Conservation (phyloP, 2,113 vertebrate species). For the Sapayoa aenigma region DNA sequence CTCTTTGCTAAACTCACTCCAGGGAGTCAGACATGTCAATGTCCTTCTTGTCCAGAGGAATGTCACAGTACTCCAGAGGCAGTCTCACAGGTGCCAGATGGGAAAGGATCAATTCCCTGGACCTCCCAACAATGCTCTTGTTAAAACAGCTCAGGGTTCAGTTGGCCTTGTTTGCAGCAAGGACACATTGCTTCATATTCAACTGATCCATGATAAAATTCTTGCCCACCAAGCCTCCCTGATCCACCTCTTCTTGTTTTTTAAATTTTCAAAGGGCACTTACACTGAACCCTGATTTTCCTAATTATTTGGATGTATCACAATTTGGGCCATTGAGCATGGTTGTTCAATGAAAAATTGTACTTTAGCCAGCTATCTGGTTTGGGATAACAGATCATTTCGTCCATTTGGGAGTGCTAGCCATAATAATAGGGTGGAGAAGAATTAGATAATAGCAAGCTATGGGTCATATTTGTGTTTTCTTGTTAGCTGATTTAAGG, state of each 20-base stretch:
- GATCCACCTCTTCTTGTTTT: not conserved
- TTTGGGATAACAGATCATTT: not conserved
- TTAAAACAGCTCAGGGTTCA: not conserved
- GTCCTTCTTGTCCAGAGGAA: not conserved
- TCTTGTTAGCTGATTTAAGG: not conserved
- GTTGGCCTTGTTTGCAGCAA: not conserved
- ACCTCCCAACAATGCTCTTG: not conserved
- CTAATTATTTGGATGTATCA: not conserved
- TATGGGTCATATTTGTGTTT: not conserved
- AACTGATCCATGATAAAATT: not conserved
- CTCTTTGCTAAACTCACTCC: not conserved
- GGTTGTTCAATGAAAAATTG: not conserved
- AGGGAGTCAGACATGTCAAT: not conserved
- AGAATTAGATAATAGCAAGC: not conserved
- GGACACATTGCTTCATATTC: not conserved
- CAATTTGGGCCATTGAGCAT: not conserved
- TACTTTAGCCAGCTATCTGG: not conserved
- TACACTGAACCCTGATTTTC: not conserved
- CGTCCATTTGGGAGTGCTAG: conserved; percentile 24
- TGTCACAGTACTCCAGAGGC: not conserved
- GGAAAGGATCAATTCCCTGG: not conserved
- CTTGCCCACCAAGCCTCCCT: not conserved
- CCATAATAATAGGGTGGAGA: conserved; percentile 40
- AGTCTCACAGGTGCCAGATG: not conserved
- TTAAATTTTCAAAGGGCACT: not conserved